phyloP scores from a whole-genome alignment of 2,113 vertebrate species.

The Podarcis raffonei region DNA sequence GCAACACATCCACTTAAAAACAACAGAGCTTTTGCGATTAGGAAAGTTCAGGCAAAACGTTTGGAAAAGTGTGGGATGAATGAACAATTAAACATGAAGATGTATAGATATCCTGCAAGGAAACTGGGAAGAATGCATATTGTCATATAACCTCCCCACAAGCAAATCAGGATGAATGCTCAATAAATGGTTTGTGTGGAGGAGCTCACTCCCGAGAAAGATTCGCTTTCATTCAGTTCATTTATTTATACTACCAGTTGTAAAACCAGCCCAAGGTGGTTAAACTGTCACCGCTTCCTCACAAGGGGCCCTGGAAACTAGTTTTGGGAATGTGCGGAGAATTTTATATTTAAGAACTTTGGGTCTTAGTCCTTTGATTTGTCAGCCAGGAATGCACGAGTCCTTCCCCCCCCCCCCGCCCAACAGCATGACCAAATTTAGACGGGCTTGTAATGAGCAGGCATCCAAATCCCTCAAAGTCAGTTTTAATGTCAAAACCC shows the following conservation, averaged over 20 bases:
- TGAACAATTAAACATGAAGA: no score
- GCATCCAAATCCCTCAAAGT: slow-evolving; percentile 22
- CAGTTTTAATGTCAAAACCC: slow-evolving; percentile 33
- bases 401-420: slow-evolving; percentile 22
- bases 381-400: background rate
- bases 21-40: no score
- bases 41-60: no score
- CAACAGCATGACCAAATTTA: slow-evolving; percentile 15
- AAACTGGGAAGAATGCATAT: no score
- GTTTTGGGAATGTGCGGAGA: background rate
- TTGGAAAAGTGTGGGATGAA: no score
- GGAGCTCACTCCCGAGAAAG: no score
- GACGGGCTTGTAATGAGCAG: slow-evolving; percentile 19
- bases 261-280: background rate
- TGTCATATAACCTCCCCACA: no score
- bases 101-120: no score
- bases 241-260: background rate
- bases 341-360: background rate
- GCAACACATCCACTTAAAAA: no score
- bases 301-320: background rate
- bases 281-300: background rate
- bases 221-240: background rate
- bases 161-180: no score
- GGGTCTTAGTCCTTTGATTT: background rate
- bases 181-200: no score